Percentiles rank a stretch among this genome's conserved stretches.
Conservation (phyloP, 1,140 invertebrate genomes). For the Mycetomoellerius zeteki region DNA sequence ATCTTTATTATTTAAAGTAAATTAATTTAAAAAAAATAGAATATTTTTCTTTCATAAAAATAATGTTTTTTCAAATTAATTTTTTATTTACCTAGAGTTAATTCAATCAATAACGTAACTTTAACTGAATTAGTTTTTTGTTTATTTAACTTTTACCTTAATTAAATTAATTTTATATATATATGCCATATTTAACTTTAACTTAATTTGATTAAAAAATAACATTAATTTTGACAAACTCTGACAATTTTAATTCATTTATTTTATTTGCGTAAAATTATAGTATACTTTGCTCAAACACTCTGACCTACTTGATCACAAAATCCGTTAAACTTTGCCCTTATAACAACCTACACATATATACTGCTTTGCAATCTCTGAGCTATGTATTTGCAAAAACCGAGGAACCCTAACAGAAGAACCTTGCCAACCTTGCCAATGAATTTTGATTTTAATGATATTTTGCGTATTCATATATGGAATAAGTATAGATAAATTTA, state of each 20-base stretch:
- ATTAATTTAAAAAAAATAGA: too few relatives aligned
- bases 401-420: neutral
- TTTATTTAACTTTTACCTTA: too few relatives aligned
- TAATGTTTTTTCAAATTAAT: too few relatives aligned
- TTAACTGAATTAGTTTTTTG: too few relatives aligned
- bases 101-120: too few relatives aligned
- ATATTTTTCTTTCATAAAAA: too few relatives aligned
- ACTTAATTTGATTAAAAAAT: too few relatives aligned
- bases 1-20: too few relatives aligned
- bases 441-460: neutral
- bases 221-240: too few relatives aligned
- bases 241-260: neutral
- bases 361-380: neutral
- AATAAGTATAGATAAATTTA: neutral
- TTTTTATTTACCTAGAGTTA: too few relatives aligned
- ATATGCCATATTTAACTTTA: too few relatives aligned
- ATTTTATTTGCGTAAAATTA: neutral
- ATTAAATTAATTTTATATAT: too few relatives aligned
- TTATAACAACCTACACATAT: neutral
- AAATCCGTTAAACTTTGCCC: neutral
- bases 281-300: neutral
- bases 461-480: neutral
- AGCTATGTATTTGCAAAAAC: neutral
- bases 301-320: neutral
- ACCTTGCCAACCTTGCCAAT: neutral